Conservation (phyloP, 2,113 vertebrate genomes). For the Nyctereutes procyonoides region DNA sequence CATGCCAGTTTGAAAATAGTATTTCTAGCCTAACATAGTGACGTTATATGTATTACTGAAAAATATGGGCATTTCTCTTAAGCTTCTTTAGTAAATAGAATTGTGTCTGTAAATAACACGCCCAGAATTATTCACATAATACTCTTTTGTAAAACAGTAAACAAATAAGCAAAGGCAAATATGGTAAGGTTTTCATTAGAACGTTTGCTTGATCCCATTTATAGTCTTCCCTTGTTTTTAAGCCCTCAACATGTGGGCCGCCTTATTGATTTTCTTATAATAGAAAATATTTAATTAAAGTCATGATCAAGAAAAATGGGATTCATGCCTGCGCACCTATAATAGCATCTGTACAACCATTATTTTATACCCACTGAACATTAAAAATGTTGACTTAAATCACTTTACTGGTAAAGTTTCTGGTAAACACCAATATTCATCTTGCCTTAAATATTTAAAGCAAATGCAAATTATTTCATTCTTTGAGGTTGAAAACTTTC, state of each 20-base stretch:
- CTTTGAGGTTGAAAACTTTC: slow-evolving; percentile 10
- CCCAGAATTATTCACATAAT: not conserved
- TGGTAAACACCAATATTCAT: not conserved
- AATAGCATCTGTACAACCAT: not conserved
- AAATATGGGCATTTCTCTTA: not conserved
- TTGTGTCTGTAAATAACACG: not conserved
- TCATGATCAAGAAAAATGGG: not conserved
- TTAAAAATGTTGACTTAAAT: not conserved
- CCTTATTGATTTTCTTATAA: not conserved
- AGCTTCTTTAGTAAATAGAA: not conserved
- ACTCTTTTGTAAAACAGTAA: not conserved
- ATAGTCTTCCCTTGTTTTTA: not conserved
- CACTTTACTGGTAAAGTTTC: not conserved
- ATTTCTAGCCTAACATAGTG: not conserved
- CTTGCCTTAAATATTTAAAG: slow-evolving; percentile 23
- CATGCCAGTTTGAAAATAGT: not conserved
- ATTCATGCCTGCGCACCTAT: not conserved
- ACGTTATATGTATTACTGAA: not conserved
- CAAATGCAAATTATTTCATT: slow-evolving; percentile 39
- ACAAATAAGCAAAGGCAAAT: not conserved
- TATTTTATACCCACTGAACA: not conserved
- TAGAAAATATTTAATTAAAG: not conserved
- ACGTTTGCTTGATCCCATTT: not conserved
- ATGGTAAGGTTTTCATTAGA: not conserved
- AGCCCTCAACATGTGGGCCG: not conserved